phyloP scores from a whole-genome alignment of 2,888 invertebrate species.

The Hirtodrosophila histrioides region DNA sequence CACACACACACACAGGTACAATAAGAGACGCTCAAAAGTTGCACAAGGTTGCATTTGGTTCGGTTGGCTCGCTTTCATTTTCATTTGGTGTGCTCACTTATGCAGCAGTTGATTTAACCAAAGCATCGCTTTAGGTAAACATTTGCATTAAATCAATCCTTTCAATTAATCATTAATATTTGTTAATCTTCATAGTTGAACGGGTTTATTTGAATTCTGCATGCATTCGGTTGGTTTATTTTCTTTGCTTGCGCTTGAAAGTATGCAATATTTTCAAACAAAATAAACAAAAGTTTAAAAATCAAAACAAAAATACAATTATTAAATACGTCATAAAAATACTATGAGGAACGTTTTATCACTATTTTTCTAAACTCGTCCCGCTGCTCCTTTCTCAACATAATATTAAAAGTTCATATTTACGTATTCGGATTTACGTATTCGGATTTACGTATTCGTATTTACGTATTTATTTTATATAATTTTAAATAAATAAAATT shows the following conservation, averaged over 20 bases:
- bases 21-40: conserved; percentile 33
- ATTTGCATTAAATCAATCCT: conserved; percentile 54
- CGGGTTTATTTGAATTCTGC: background rate
- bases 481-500: no score
- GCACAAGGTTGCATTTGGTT: conserved; percentile 49
- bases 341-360: no score
- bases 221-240: background rate
- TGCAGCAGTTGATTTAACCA: conserved; percentile 40
- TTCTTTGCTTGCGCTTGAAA: conserved; percentile 17
- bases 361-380: no score
- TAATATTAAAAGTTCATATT: no score
- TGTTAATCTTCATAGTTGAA: conserved; percentile 10
- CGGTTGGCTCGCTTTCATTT: conserved; percentile 52
- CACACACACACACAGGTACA: conserved; percentile 17
- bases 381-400: no score
- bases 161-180: conserved; percentile 38
- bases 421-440: no score
- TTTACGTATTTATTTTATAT: no score
- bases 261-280: conserved; percentile 33
- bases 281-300: no score
- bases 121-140: conserved; percentile 36
- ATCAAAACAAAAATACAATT: no score
- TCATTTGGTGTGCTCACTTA: conserved; percentile 44
- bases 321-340: no score
- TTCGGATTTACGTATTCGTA: no score